These are phyloP conservation scores for Leucoraja ocellata DNA, from an alignment of 2,797 vertebrate genomes.

Conservation along the genomic window DNA sequence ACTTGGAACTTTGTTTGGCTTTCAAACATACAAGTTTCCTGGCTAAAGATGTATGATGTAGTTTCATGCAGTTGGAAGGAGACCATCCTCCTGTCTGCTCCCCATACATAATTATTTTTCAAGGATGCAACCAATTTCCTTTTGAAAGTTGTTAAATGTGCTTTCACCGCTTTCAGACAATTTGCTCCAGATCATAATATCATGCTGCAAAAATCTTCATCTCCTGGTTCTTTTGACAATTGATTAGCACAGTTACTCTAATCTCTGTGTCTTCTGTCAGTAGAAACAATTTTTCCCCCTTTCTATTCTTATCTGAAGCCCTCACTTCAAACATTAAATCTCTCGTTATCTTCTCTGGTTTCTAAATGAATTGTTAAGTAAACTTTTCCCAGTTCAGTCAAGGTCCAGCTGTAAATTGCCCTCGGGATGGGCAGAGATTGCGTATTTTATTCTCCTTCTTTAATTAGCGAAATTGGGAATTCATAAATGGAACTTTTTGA, in stretches of 20 bases:
- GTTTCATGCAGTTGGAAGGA: neutral
- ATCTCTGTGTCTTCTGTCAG: neutral
- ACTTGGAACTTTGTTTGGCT: neutral
- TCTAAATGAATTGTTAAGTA: neutral
- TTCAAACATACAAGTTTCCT: neutral
- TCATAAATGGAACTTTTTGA: neutral
- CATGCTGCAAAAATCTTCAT: neutral
- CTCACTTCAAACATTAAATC: neutral
- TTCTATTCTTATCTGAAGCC: neutral
- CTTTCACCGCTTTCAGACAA: neutral
- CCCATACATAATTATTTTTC: neutral
- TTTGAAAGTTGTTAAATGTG: constrained; percentile 13
- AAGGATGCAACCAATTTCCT: neutral
- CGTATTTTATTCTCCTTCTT: neutral
- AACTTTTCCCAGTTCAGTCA: neutral
- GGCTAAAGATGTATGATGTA: neutral
- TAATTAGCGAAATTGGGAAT: neutral
- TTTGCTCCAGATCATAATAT: neutral
- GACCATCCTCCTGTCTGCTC: neutral
- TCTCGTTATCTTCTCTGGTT: neutral
- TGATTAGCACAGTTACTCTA: neutral
- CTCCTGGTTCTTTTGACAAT: neutral
- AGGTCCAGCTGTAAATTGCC: neutral
- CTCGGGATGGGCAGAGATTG: neutral
- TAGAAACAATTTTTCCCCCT: neutral